Evolutionary conservation across 2,113 vertebrate species (phyloP).

Genomic region (Neomonachus schauinslandi): DNA sequence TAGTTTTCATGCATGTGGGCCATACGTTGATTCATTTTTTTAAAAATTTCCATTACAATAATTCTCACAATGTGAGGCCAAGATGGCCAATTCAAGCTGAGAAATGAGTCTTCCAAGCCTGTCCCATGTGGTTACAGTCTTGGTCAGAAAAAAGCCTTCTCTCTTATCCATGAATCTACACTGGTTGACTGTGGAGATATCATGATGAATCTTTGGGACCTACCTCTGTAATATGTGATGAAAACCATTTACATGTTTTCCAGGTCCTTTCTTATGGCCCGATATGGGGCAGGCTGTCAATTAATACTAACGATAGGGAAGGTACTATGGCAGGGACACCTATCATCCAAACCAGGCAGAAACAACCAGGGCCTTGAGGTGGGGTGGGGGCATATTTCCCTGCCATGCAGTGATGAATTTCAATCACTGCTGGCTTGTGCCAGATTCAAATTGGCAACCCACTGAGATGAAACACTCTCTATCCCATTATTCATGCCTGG

Average conservation of each 20-base stretch:
- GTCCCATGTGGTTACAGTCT: background rate
- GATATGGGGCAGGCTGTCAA: background rate
- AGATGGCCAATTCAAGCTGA: background rate
- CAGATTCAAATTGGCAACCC: slow-evolving; percentile 78
- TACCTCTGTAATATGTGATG: background rate
- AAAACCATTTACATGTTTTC: background rate
- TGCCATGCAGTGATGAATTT: slow-evolving; percentile 61
- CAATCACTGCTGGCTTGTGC: slow-evolving; percentile 68
- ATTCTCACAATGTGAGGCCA: background rate
- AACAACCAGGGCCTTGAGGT: background rate
- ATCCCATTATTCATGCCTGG: slow-evolving; percentile 73
- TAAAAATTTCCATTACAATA: background rate
- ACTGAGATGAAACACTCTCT: slow-evolving; percentile 68
- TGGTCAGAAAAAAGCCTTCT: background rate
- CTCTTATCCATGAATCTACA: background rate
- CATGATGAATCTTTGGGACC: background rate
- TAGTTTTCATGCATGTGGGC: background rate
- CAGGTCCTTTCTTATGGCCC: background rate
- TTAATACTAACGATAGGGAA: background rate
- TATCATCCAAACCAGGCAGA: slow-evolving; percentile 4
- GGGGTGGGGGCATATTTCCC: background rate
- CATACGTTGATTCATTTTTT: background rate
- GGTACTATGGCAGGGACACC: background rate
- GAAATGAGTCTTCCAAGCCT: background rate
- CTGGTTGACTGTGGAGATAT: background rate